Base-by-base conservation (phyloP, 1,140 invertebrate genomes). In the Penaeus vannamei region DNA sequence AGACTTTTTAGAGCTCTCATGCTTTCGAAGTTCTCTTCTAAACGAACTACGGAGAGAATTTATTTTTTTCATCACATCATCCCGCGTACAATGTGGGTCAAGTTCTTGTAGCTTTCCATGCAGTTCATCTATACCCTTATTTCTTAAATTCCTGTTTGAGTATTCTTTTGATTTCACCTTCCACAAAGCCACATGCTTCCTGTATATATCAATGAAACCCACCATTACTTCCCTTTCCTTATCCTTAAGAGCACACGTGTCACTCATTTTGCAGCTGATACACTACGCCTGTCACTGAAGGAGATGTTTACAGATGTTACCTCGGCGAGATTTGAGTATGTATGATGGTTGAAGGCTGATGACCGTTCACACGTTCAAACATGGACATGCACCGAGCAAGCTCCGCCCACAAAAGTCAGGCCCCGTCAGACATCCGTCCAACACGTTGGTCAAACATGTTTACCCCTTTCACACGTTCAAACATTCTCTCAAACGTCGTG, bases 121-220 rank as follows among this genome's bases (percentile, higher is more conserved):
- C 80, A 83, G n/a, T 59, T 83, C 80, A 83, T 60, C 46, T 83
- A 83, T 83, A 83, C 80, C 80, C n/a, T 83, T 83, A 83, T 83
- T 83, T 60, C 46, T 83, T 60, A 83, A 83, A 60, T 83, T 83
- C 46, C 80, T 83, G 0, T 46, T 82, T 12, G 20, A 60, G 1
- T 83, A 83, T 83, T 83, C 80, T 59, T 60, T 83, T 3, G 1
- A 83, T 83, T 83, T 36, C 36, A 82, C 80, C 80, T 82, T 82
- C 80, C 80, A 82, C 80, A 82, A 82, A 59, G 80, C 80, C 59
- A 82, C 59, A 82, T 82, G 80, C 46, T 82, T 82, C 80, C 80
- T 53, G 42, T 82, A 82, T 82, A 82, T 82, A 60, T 82, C 8
- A 82, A 82, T 82, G 80, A 82, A 82, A 59, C 59, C 80, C 80